A percentile compares a stretch with the other conserved stretches of the same genome.
phyloP scores from a whole-genome alignment of 2,888 invertebrate species.

The Chouioia cunea region DNA sequence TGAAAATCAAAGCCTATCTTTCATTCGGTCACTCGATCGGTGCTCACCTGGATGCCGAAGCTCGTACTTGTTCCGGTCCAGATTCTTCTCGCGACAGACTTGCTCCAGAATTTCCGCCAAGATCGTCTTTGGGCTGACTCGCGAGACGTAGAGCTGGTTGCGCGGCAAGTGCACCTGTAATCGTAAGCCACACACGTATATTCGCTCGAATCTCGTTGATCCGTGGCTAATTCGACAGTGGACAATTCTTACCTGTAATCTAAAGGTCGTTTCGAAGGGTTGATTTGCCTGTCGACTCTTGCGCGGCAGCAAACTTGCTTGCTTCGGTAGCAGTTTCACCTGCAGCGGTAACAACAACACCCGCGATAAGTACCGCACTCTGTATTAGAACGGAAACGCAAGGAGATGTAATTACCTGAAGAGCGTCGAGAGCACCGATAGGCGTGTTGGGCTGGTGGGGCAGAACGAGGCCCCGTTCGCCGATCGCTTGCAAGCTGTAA shows the following conservation, averaged over 20 bases:
- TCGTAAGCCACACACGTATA: background rate
- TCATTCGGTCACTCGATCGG: too few relatives aligned
- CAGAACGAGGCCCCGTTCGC: slow-evolving; percentile 73
- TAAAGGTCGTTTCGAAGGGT: slow-evolving; percentile 75
- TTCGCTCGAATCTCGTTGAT: background rate
- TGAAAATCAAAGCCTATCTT: slow-evolving; percentile 14
- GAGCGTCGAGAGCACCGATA: slow-evolving; percentile 74
- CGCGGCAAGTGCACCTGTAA: slow-evolving; percentile 80
- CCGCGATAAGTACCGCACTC: background rate
- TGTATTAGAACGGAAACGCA: background rate
- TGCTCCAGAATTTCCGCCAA: slow-evolving; percentile 78
- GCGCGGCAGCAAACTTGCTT: slow-evolving; percentile 60
- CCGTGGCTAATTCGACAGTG: background rate
- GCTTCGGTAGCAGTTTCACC: slow-evolving; percentile 66
- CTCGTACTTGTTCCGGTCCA: slow-evolving; percentile 81
- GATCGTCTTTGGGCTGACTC: slow-evolving; percentile 79
- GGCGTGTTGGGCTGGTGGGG: slow-evolving; percentile 82
- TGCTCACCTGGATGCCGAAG: slow-evolving; percentile 82
- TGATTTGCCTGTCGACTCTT: slow-evolving; percentile 68
- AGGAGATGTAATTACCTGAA: slow-evolving; percentile 65
- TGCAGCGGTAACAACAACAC: slow-evolving; percentile 47
- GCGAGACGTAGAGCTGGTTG: slow-evolving; percentile 82
- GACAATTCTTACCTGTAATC: slow-evolving; percentile 67
- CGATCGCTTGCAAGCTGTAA: slow-evolving; percentile 76
- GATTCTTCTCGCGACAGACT: slow-evolving; percentile 82